These are phyloP conservation scores for Hydraecia micacea DNA, from an alignment of 2,888 invertebrate species.

Conservation along the genomic window DNA sequence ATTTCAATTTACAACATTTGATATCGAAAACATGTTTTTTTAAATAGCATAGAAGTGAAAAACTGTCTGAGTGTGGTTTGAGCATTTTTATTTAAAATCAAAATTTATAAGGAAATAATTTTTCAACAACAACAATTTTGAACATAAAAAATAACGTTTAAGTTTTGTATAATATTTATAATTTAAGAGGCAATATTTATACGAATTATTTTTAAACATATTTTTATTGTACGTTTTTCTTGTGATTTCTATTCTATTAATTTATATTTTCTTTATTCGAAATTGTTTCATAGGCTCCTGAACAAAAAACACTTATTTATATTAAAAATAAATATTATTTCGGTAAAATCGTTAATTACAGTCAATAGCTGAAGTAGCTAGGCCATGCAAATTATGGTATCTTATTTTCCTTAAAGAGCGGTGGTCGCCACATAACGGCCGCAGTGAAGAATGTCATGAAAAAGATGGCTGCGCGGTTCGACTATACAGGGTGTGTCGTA, in stretches of 20 bases:
- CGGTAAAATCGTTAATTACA: neutral
- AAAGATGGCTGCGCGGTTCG: too few species aligned
- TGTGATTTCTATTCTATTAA: conserved; percentile 64
- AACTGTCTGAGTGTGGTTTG: neutral
- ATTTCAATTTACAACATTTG: neutral
- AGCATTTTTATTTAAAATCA: neutral
- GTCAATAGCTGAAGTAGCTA: neutral
- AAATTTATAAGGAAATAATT: neutral
- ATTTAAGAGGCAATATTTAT: conserved; percentile 66
- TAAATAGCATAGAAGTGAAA: neutral
- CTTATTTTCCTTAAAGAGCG: neutral
- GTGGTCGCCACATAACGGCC: too few species aligned
- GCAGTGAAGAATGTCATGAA: too few species aligned
- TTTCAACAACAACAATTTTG: neutral
- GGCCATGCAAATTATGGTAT: neutral
- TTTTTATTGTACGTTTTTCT: conserved; percentile 64
- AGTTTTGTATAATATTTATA: conserved; percentile 48
- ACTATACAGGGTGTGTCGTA: too few species aligned
- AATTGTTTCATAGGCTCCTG: conserved; percentile 30
- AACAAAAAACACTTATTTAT: conserved; percentile 3
- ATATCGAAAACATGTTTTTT: neutral
- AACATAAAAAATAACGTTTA: conserved; percentile 26
- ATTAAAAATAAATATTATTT: neutral
- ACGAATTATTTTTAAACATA: conserved; percentile 64
- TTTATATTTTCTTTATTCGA: conserved; percentile 51